These are phyloP conservation scores for Oxyura jamaicensis DNA, from an alignment of 2,113 vertebrate genomes.

Conservation along the genomic window DNA sequence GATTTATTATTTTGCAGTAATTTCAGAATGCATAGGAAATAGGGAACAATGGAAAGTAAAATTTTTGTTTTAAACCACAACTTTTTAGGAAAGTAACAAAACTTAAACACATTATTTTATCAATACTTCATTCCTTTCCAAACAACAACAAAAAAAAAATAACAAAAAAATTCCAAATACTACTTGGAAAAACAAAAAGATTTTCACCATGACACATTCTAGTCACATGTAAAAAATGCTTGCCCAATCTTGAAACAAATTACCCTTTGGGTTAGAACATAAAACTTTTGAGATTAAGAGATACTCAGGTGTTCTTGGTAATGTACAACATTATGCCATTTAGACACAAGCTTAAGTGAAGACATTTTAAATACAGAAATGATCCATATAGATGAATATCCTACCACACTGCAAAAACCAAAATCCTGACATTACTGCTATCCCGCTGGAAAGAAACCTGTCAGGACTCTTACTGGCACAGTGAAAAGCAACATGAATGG, in stretches of 20 bases:
- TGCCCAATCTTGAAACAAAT: background rate
- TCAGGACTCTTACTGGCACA: slow-evolving; percentile 34
- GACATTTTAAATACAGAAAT: background rate
- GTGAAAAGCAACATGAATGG: slow-evolving; percentile 61
- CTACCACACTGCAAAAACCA: background rate
- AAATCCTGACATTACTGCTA: slow-evolving; percentile 5
- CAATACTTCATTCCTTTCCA: background rate
- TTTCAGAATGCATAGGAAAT: background rate
- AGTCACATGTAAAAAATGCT: background rate
- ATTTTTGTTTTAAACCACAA: background rate
- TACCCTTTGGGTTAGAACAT: background rate
- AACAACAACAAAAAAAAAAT: background rate
- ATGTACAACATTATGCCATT: background rate
- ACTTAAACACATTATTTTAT: background rate
- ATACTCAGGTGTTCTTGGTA: background rate
- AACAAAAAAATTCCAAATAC: background rate
- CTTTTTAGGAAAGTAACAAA: background rate
- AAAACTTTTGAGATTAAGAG: background rate
- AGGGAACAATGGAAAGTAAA: background rate
- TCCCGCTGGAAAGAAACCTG: slow-evolving; percentile 51
- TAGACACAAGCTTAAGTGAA: background rate
- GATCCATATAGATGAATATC: background rate
- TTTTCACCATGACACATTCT: background rate
- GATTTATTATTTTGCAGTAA: background rate
- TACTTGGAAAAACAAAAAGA: background rate